These are phyloP conservation scores for Phalacrocorax brasilianus DNA, from an alignment of 2,113 vertebrate genomes.

Conservation along the genomic window DNA sequence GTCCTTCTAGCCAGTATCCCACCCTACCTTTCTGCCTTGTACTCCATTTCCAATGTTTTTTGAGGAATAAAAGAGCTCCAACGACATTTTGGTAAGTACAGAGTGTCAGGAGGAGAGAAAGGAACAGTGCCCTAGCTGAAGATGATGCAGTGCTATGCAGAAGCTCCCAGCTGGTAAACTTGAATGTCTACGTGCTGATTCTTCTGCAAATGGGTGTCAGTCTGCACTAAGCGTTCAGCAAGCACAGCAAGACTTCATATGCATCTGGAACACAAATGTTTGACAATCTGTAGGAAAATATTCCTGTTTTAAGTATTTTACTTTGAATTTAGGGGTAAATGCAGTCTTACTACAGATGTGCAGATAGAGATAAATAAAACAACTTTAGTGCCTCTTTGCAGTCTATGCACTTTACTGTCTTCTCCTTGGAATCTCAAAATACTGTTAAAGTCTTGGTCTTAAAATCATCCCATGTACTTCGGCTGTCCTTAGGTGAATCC, in stretches of 20 bases:
- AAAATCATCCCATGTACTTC: background rate
- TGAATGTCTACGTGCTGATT: background rate
- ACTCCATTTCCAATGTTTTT: background rate
- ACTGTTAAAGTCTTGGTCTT: background rate
- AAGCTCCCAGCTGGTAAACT: background rate
- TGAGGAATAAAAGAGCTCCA: background rate
- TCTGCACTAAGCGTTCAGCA: background rate
- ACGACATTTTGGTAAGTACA: background rate
- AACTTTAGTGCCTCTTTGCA: background rate
- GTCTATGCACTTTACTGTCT: background rate
- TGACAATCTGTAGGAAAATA: background rate
- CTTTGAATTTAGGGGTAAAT: background rate
- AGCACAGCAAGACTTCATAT: background rate
- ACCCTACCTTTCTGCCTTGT: background rate
- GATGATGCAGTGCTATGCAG: background rate
- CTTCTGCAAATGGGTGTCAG: background rate
- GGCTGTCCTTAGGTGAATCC: background rate
- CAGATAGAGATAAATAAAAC: background rate
- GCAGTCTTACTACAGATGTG: background rate
- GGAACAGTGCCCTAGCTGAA: background rate
- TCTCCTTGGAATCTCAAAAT: background rate
- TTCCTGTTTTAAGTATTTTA: background rate
- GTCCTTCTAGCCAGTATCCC: background rate
- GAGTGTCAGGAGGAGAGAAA: background rate
- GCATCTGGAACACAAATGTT: background rate